Percentiles rank a stretch among this genome's conserved stretches.
These are phyloP conservation scores for Cyaniris semiargus DNA, from an alignment of 2,888 invertebrate species.

Conservation along the genomic window DNA sequence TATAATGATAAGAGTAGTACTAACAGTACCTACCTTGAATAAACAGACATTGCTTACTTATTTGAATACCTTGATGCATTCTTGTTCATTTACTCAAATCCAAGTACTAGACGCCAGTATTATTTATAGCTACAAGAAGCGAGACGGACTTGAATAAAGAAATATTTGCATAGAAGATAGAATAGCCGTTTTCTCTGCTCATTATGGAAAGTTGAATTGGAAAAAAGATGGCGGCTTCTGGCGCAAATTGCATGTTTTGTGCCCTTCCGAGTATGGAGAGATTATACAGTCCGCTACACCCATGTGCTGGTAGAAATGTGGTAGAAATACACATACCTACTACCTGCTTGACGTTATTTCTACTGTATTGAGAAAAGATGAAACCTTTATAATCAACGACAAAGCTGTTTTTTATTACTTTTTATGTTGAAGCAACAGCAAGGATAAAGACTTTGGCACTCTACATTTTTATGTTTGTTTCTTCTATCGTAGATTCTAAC, in stretches of 20 bases:
- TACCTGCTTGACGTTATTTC: background rate
- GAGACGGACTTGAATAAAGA: constrained; percentile 52
- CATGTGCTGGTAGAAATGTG: background rate
- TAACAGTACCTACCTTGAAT: no score
- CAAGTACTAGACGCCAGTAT: constrained; percentile 3
- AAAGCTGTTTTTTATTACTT: no score
- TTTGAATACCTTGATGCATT: background rate
- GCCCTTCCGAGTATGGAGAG: constrained; percentile 57
- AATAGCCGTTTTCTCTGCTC: constrained; percentile 64
- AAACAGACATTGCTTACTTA: background rate
- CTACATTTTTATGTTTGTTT: no score
- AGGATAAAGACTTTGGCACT: no score
- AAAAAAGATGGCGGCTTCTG: constrained; percentile 48
- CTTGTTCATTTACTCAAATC: background rate
- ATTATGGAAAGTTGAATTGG: constrained; percentile 59
- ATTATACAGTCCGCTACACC: constrained; percentile 38
- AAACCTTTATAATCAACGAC: no score
- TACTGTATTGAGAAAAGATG: background rate
- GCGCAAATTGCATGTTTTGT: constrained; percentile 65
- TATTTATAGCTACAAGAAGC: constrained; percentile 23
- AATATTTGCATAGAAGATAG: constrained; percentile 69
- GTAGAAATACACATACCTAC: background rate
- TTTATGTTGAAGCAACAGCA: no score
- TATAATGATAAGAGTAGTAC: no score
- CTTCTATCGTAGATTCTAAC: no score